Conservation (phyloP, 1,140 invertebrate genomes). For the Trissolcus basalis region DNA sequence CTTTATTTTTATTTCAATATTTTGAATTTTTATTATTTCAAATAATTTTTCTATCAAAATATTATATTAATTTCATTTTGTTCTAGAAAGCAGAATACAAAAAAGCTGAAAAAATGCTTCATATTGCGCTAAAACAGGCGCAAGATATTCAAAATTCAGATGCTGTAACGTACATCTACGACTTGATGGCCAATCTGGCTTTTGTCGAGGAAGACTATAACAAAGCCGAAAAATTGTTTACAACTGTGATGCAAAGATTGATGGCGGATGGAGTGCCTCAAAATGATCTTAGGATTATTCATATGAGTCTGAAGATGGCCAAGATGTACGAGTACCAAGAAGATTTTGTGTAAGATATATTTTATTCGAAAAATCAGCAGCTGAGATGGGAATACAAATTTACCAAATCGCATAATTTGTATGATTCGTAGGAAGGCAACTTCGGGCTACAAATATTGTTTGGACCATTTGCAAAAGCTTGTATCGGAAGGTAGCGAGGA, state of each 20-base stretch:
- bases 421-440: conserved; percentile 79
- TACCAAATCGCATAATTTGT: neutral
- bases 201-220: conserved; percentile 84
- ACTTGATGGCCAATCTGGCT: conserved; percentile 93
- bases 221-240: conserved; percentile 91
- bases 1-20: no score
- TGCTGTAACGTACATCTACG: conserved; percentile 90
- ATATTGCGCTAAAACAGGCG: conserved; percentile 87
- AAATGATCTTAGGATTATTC: conserved; percentile 85
- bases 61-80: no score
- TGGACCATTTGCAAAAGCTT: conserved; percentile 81
- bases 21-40: neutral
- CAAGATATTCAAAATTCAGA: conserved; percentile 85
- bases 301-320: conserved; percentile 87
- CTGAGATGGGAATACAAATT: neutral
- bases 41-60: neutral
- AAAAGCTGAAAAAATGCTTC: conserved; percentile 89
- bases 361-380: neutral
- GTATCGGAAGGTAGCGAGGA: conserved; percentile 76
- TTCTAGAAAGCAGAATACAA: conserved; percentile 84
- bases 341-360: conserved; percentile 75
- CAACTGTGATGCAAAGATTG: conserved; percentile 86
- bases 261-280: conserved; percentile 81
- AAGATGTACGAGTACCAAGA: conserved; percentile 81
- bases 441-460: conserved; percentile 85